Conservation (phyloP, 2,113 vertebrate genomes). For the Microcebus tavaratra region DNA sequence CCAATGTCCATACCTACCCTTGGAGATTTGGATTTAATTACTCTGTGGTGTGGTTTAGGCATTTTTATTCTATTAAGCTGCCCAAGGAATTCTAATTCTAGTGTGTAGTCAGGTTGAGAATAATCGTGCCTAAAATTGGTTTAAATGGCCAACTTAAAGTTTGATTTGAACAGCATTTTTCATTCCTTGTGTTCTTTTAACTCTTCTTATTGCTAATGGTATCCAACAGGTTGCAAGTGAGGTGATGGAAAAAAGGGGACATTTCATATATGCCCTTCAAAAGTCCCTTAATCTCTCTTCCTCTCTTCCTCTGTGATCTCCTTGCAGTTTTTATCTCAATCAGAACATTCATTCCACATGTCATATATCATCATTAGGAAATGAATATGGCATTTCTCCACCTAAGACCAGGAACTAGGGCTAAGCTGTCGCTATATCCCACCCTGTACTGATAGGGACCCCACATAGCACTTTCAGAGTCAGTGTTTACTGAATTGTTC, state of each 20-base stretch:
- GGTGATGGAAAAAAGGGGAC: background rate
- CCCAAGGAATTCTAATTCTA: background rate
- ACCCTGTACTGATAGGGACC: background rate
- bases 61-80: background rate
- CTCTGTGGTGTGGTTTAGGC: background rate
- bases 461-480: background rate
- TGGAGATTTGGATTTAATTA: constrained; percentile 1
- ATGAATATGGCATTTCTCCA: background rate
- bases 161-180: background rate
- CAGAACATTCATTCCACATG: background rate
- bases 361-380: background rate
- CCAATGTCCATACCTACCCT: background rate
- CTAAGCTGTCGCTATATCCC: background rate
- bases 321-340: background rate
- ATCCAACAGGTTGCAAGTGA: background rate
- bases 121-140: background rate
- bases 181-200: background rate
- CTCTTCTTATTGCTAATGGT: background rate
- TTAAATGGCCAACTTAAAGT: background rate
- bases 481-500: background rate
- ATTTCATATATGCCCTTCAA: background rate
- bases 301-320: background rate
- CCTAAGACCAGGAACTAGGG: background rate
- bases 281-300: background rate
- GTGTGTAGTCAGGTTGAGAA: background rate